phyloP scores from a whole-genome alignment of 2,888 invertebrate genomes.

The Rhodophaea formosa region DNA sequence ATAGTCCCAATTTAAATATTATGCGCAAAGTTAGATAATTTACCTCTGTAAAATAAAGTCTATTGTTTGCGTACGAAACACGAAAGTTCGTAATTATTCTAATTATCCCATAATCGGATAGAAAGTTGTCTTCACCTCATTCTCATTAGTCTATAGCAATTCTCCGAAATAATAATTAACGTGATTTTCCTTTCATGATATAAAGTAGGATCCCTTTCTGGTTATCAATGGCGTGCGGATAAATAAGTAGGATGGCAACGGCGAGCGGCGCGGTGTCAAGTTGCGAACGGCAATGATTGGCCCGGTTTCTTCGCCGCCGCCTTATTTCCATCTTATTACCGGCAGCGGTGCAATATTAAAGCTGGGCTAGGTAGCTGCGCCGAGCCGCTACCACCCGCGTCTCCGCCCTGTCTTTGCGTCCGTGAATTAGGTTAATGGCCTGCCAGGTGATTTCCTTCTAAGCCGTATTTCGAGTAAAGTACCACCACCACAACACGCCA shows the following conservation, averaged over 20 bases:
- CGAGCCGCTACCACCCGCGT: slow-evolving; percentile 54
- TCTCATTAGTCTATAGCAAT: not conserved
- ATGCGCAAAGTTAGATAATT: not conserved
- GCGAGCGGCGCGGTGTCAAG: slow-evolving; percentile 51
- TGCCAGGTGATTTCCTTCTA: slow-evolving; percentile 80
- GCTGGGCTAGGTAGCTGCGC: slow-evolving; percentile 53
- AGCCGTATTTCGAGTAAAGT: slow-evolving; percentile 71
- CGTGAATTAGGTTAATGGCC: slow-evolving; percentile 81
- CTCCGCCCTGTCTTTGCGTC: slow-evolving; percentile 78
- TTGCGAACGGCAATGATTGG: slow-evolving; percentile 73
- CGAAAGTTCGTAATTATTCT: not conserved
- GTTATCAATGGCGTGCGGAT: not conserved
- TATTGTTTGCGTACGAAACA: slow-evolving; percentile 8
- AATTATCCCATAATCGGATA: not conserved
- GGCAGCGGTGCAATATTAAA: slow-evolving; percentile 76
- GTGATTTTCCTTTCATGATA: not conserved
- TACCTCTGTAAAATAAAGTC: not conserved
- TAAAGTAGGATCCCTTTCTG: not conserved
- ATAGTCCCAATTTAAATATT: not conserved
- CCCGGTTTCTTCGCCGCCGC: slow-evolving; percentile 69
- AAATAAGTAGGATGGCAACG: not conserved
- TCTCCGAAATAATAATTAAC: not conserved
- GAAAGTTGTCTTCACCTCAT: not conserved
- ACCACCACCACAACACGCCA: slow-evolving; percentile 67
- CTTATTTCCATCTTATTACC: slow-evolving; percentile 81